These are phyloP conservation scores for Pan paniscus DNA, from an alignment of 2,113 vertebrate genomes.

Conservation along the genomic window DNA sequence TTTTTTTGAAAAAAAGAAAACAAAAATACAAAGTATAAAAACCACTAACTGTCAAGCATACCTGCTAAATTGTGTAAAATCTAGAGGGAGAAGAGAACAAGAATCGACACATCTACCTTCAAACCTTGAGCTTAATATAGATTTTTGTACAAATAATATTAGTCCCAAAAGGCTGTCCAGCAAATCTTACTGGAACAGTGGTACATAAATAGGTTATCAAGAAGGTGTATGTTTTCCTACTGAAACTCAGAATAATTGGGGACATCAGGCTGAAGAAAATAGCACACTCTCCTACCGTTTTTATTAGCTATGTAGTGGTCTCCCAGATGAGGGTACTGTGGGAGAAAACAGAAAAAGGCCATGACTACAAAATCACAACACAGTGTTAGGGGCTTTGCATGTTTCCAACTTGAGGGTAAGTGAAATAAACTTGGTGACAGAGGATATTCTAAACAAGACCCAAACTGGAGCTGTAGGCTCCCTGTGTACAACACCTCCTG, in stretches of 20 bases:
- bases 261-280: not conserved
- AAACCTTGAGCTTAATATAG: not conserved
- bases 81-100: not conserved
- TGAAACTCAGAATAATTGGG: not conserved
- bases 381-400: not conserved
- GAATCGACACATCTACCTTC: not conserved
- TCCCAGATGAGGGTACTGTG: not conserved
- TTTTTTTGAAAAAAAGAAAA: not conserved
- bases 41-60: not conserved
- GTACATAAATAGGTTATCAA: not conserved
- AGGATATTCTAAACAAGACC: not conserved
- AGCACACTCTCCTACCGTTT: not conserved
- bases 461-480: not conserved
- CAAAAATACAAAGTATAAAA: not conserved
- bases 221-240: not conserved
- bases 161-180: not conserved
- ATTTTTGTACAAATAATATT: not conserved
- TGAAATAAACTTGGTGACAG: not conserved
- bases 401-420: not conserved
- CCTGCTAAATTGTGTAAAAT: not conserved
- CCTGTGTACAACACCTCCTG: not conserved
- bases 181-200: not conserved
- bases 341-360: not conserved
- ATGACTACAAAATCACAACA: not conserved
- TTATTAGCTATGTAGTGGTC: not conserved